phyloP scores from a whole-genome alignment of 2,113 vertebrate species.

The Columba janthina region DNA sequence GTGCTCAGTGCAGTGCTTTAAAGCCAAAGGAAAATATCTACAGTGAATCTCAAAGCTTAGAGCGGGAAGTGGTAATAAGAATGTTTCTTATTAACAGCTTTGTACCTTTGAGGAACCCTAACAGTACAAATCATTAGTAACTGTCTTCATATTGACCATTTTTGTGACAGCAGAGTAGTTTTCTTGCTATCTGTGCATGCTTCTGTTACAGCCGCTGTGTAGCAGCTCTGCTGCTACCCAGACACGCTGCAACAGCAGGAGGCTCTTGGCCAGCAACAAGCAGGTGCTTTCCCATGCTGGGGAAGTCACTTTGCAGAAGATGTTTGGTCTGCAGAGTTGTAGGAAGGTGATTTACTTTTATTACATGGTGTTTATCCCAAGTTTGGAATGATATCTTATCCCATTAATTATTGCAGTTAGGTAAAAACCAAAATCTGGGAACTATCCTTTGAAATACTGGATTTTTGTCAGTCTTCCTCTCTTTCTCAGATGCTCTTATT shows the following conservation, averaged over 20 bases:
- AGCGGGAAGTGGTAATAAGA: not conserved
- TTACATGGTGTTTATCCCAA: not conserved
- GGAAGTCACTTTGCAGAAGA: not conserved
- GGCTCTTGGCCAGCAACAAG: not conserved
- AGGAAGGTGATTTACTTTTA: not conserved
- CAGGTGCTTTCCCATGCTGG: not conserved
- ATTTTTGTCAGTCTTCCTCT: not conserved
- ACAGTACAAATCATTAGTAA: not conserved
- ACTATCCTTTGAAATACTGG: not conserved
- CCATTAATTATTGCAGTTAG: not conserved
- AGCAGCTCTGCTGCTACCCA: not conserved
- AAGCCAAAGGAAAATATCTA: not conserved
- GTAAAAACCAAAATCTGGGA: not conserved
- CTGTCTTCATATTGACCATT: not conserved
- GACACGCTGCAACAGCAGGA: not conserved
- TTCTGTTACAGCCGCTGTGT: not conserved
- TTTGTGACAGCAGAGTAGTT: not conserved
- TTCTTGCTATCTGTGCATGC: not conserved
- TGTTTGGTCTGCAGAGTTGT: not conserved
- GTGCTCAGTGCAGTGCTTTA: not conserved
- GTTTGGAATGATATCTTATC: not conserved
- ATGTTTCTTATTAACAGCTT: not conserved
- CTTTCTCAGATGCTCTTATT: not conserved
- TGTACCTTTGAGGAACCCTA: not conserved
- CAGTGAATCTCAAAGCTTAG: not conserved